Evolutionary conservation across 2,888 invertebrate species (phyloP).

Genomic region (Cetonia aurata): DNA sequence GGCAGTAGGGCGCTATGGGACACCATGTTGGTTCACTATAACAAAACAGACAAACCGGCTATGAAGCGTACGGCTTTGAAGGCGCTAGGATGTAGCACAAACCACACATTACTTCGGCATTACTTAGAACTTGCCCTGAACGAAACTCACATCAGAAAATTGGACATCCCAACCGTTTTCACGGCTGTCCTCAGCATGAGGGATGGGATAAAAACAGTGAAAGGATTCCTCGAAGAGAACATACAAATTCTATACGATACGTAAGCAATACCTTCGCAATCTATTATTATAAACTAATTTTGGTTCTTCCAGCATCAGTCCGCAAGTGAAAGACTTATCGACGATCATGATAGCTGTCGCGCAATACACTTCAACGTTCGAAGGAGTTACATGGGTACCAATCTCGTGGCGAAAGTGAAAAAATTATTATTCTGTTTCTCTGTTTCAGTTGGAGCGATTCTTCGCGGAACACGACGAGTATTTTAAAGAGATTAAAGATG

Average conservation of each 20-base stretch:
- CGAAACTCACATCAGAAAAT: conserved; percentile 75
- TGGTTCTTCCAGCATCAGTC: no score
- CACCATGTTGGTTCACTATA: conserved; percentile 77
- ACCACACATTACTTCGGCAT: conserved; percentile 71
- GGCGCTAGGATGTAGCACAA: conserved; percentile 77
- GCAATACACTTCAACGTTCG: no score
- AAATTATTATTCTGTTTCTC: no score
- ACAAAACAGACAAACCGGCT: conserved; percentile 75
- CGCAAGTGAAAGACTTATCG: no score
- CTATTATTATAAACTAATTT: no score
- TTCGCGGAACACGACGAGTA: no score
- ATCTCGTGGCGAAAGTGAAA: no score
- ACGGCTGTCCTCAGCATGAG: conserved; percentile 73
- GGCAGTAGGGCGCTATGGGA: conserved; percentile 81
- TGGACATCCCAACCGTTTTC: conserved; percentile 77
- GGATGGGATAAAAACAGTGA: conserved; percentile 79
- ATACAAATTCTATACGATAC: conserved; percentile 74
- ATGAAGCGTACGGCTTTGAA: conserved; percentile 75
- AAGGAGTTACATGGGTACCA: no score
- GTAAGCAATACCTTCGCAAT: conserved; percentile 68
- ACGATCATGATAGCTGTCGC: no score
- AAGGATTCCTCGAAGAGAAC: conserved; percentile 77
- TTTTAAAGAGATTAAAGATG: no score
- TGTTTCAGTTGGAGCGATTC: no score
- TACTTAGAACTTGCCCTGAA: conserved; percentile 77